Evolutionary conservation across 92 coral and sea anemone species (phyloP).

Genomic region (Parazoanthus swiftii): DNA sequence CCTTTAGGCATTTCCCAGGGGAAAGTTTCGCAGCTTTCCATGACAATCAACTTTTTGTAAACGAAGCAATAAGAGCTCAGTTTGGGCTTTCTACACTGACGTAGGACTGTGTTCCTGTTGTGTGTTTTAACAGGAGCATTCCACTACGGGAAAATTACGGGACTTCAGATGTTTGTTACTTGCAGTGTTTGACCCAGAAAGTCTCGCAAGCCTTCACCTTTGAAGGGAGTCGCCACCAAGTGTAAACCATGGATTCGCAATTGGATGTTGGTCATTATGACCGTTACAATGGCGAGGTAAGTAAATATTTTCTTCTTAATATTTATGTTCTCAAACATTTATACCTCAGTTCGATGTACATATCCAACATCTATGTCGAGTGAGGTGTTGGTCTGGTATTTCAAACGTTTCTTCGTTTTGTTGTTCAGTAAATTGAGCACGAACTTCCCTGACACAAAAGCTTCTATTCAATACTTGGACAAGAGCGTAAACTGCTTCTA

Average conservation of each 20-base stretch:
- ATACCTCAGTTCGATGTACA: background rate
- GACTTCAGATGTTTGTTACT: background rate
- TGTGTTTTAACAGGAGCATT: background rate
- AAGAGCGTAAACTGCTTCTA: background rate
- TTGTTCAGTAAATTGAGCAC: too few species aligned
- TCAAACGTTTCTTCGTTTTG: background rate
- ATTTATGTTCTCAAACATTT: too few species aligned
- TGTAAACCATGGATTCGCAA: background rate
- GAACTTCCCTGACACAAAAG: background rate
- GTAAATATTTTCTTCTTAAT: background rate
- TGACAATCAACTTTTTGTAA: background rate
- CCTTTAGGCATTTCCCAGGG: background rate
- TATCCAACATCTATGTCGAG: background rate
- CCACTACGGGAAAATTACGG: background rate
- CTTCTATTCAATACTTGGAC: background rate
- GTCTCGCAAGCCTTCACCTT: background rate
- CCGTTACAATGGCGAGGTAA: background rate
- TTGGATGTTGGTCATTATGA: background rate
- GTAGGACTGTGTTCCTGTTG: background rate
- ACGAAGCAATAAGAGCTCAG: background rate
- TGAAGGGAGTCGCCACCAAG: background rate
- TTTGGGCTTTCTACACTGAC: background rate
- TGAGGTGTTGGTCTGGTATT: background rate
- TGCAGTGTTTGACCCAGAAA: background rate
- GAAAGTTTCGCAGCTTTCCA: background rate